Evolutionary conservation across 2,888 invertebrate genomes (phyloP).

Genomic region (Drosophila infuscata): DNA sequence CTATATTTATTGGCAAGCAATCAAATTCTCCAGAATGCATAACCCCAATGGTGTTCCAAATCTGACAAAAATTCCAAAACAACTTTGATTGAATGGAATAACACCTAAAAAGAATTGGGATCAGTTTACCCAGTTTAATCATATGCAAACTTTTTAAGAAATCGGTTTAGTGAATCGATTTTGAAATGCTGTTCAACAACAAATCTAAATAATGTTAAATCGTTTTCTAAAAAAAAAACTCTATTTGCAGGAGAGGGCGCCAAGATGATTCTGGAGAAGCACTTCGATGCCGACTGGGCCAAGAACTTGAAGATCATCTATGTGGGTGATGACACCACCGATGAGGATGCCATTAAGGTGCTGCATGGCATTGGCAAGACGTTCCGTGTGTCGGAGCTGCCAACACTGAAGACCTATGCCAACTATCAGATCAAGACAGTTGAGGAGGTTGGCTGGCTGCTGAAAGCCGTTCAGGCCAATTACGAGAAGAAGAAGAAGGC

Average conservation of each 20-base stretch:
- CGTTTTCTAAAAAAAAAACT: neutral
- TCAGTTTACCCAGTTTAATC: neutral
- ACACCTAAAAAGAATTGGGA: neutral
- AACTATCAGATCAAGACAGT: constrained; percentile 90
- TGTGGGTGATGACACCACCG: constrained; percentile 94
- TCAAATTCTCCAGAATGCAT: constrained; percentile 39
- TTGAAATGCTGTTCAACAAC: neutral
- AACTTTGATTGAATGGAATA: neutral
- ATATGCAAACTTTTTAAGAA: neutral
- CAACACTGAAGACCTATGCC: constrained; percentile 90
- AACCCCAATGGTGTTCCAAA: constrained; percentile 2
- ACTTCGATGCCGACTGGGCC: constrained; percentile 92
- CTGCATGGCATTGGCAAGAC: constrained; percentile 88
- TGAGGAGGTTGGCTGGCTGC: constrained; percentile 90
- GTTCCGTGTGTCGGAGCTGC: constrained; percentile 90
- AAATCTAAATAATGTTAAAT: neutral
- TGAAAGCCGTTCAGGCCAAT: constrained; percentile 88
- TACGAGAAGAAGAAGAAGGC: constrained; percentile 84
- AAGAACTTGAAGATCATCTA: constrained; percentile 92
- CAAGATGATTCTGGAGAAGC: constrained; percentile 91
- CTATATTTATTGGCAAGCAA: constrained; percentile 21
- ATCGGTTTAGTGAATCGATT: neutral
- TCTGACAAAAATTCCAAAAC: constrained; percentile 1
- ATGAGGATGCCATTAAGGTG: constrained; percentile 96
- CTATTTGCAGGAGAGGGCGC: constrained; percentile 87